Percentiles rank a stretch among this genome's conserved stretches.
Conservation (phyloP, 1,140 invertebrate species). For the Zaprionus ornatus region DNA sequence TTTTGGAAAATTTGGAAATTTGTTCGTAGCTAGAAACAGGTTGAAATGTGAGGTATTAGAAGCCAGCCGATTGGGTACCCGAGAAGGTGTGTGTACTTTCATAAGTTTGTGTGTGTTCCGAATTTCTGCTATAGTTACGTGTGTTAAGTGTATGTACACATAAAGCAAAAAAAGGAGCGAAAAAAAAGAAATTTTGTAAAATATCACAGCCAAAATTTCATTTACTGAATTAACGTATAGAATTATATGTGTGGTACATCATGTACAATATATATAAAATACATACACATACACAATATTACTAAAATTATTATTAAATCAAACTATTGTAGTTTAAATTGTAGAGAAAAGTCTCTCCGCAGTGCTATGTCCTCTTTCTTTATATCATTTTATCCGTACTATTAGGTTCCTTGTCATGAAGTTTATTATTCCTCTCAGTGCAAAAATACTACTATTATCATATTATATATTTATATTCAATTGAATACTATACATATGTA, state of each 20-base stretch:
- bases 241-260: too few relatives aligned
- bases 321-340: neutral
- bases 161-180: neutral
- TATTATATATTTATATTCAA: neutral
- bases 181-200: neutral
- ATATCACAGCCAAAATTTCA: neutral
- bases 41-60: constrained; percentile 13
- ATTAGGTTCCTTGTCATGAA: neutral
- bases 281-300: too few relatives aligned
- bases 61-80: constrained; percentile 2
- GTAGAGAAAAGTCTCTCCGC: neutral
- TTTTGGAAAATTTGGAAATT: constrained; percentile 50
- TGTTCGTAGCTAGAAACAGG: constrained; percentile 12
- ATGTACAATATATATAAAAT: too few relatives aligned
- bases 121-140: neutral
- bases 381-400: neutral
- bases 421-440: neutral
- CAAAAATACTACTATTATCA: neutral
- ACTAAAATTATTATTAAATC: neutral
- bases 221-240: too few relatives aligned
- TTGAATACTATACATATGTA: neutral
- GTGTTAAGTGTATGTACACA: neutral
- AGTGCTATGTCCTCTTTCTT: neutral
- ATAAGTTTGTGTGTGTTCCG: neutral
- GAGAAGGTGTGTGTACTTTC: constrained; percentile 30